A percentile compares a stretch with the other conserved stretches of the same genome.
Conservation (phyloP, 2,797 vertebrate genomes). For the Siniperca obscura region DNA sequence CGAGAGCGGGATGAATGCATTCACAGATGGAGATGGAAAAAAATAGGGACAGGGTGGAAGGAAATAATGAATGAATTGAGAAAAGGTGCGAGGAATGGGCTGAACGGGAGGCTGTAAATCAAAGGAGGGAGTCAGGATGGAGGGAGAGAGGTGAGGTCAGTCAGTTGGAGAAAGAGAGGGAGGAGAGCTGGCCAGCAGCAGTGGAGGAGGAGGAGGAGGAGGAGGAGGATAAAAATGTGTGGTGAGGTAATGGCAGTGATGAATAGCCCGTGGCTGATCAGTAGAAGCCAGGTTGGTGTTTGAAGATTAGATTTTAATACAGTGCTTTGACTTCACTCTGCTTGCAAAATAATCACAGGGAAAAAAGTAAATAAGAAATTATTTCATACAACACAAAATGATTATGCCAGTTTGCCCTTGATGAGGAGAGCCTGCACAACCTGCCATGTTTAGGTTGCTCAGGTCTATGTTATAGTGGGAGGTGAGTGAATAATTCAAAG, state of each 20-base stretch:
- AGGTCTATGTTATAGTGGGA: conserved; percentile 43
- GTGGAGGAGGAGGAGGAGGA: conserved; percentile 69
- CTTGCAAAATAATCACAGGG: conserved; percentile 82
- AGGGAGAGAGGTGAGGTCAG: conserved; percentile 80
- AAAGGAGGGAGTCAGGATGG: conserved; percentile 72
- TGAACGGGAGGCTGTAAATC: conserved; percentile 79
- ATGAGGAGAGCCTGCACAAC: conserved; percentile 62
- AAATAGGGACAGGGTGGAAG: conserved; percentile 56
- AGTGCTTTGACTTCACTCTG: conserved; percentile 80
- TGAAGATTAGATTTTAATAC: conserved; percentile 90
- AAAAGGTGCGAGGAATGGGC: conserved; percentile 66
- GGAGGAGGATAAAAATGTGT: conserved; percentile 81
- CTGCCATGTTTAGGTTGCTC: conserved; percentile 75
- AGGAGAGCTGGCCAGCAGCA: conserved; percentile 77
- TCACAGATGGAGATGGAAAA: conserved; percentile 57
- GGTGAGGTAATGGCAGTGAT: conserved; percentile 89
- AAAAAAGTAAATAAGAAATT: conserved; percentile 83
- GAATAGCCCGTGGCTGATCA: conserved; percentile 86
- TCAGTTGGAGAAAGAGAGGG: conserved; percentile 73
- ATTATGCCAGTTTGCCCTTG: conserved; percentile 82
- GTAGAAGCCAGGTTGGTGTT: conserved; percentile 86
- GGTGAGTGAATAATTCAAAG: conserved; percentile 58
- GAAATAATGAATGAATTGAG: conserved; percentile 76
- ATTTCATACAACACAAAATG: conserved; percentile 81
- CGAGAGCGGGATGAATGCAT: conserved; percentile 57